These are phyloP conservation scores for Trematomus bernacchii DNA, from an alignment of 2,797 vertebrate genomes.

Conservation along the genomic window DNA sequence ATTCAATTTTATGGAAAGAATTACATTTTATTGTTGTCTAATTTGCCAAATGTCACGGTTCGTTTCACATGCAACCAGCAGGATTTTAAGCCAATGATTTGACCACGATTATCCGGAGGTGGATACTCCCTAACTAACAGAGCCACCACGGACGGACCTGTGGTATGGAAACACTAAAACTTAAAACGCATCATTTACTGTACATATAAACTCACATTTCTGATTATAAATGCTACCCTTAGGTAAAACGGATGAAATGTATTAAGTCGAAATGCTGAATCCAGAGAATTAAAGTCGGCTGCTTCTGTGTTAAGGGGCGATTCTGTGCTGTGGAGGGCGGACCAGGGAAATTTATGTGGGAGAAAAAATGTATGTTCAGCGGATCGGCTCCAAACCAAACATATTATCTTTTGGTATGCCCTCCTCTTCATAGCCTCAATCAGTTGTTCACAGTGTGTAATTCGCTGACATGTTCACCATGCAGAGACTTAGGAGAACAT, in stretches of 20 bases:
- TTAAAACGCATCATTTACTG: constrained; percentile 81
- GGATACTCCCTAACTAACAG: constrained; percentile 62
- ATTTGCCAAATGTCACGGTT: constrained; percentile 58
- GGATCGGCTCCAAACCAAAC: constrained; percentile 83
- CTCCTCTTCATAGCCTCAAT: constrained; percentile 83
- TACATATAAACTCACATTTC: constrained; percentile 77
- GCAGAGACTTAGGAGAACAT: constrained; percentile 74
- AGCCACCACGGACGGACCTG: constrained; percentile 49
- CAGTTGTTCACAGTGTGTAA: constrained; percentile 82
- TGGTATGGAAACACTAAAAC: constrained; percentile 76
- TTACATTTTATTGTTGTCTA: constrained; percentile 60
- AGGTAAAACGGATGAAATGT: constrained; percentile 78
- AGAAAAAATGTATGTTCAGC: constrained; percentile 86
- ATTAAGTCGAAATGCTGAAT: constrained; percentile 83
- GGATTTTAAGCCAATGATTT: constrained; percentile 54
- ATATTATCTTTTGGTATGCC: constrained; percentile 84
- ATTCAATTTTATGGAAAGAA: constrained; percentile 45
- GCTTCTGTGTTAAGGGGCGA: constrained; percentile 52
- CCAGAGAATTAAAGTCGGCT: constrained; percentile 72
- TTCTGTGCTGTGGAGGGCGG: constrained; percentile 68
- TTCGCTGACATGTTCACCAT: constrained; percentile 83
- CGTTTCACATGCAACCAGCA: constrained; percentile 63
- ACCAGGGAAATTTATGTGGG: constrained; percentile 82
- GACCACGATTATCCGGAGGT: constrained; percentile 59
- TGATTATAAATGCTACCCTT: constrained; percentile 82